Evolutionary conservation across 2,888 invertebrate genomes (phyloP).

Genomic region (Pristionchus exspectatus): DNA sequence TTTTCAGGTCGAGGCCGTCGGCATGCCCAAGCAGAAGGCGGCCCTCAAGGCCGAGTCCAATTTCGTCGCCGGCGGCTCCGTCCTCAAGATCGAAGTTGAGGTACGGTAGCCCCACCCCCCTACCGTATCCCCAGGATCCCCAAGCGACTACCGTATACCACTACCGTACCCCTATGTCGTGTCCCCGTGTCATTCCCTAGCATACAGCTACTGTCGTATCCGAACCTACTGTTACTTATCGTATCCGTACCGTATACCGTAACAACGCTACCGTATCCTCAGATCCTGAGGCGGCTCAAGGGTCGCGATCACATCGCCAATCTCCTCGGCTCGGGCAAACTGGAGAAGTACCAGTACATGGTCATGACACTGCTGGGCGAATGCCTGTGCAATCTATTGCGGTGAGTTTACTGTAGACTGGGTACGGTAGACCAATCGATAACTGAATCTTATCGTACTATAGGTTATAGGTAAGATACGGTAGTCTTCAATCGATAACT

Average conservation of each 20-base stretch:
- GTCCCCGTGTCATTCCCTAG: too few species aligned
- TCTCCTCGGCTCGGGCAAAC: constrained; percentile 67
- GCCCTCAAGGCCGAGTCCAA: constrained; percentile 52
- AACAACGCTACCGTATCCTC: neutral
- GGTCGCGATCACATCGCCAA: constrained; percentile 64
- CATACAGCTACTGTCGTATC: too few species aligned
- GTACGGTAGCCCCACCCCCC: neutral
- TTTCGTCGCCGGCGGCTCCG: constrained; percentile 37
- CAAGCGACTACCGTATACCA: neutral
- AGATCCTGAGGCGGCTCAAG: constrained; percentile 46
- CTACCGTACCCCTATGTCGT: neutral
- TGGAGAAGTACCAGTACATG: constrained; percentile 68
- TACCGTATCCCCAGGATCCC: too few species aligned
- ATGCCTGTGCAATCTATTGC: constrained; percentile 60
- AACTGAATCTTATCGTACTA: too few species aligned
- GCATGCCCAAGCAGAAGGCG: neutral
- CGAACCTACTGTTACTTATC: too few species aligned
- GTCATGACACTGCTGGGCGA: constrained; percentile 74
- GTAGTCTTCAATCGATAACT: too few species aligned
- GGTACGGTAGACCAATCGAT: neutral
- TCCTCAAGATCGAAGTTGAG: constrained; percentile 49
- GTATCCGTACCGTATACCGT: too few species aligned
- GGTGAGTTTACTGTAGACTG: neutral
- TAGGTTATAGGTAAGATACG: too few species aligned
- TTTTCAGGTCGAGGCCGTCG: constrained; percentile 3